Base-by-base conservation (phyloP, 2,113 vertebrate species). In the Sylvilagus bachmani region DNA sequence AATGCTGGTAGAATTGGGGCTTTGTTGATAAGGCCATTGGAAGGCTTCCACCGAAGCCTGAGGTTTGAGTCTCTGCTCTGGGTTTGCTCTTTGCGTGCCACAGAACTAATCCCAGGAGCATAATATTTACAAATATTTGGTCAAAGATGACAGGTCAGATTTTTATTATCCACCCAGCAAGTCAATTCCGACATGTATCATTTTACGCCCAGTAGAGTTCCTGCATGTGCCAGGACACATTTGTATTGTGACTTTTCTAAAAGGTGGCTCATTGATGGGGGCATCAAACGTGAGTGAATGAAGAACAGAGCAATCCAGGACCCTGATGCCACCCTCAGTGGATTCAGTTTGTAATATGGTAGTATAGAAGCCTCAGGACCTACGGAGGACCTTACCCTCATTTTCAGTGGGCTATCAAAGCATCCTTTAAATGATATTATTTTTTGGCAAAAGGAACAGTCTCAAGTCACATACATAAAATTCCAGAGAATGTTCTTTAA, bases 141-240 rank as follows among this genome's bases (percentile, higher is more conserved):
- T 93, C 91, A 96, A 97, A 97, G 88, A 96, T 96, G 96, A 95
- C 96, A 96, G 94, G 88, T 96, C 22, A 13, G 80, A 96, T 96
- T 96, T 93, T 97, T 95, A 95, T 96, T 87, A 93, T 80, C 70
- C 89, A 17, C 29, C 90, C 81, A 81, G 53, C 51, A 95, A 97
- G 96, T 95, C 67, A 53, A 6, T 44, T 88, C 33, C 25, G 66
- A 79, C 55, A 33, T 82, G 22, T 27, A 93, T 53, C 27, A 31
- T 21, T 10, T 75, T 29, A 79, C 22, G 66, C 25, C 58, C 25
- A 55, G 17, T 53, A 16, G 85, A 67, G 13, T 2, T 38, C 44
- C 33, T 62, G 66, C 29, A 2, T 3, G 2, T 24, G 53, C 84
- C 14, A 75, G 38, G 9, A 31, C n/a, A 64, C 51, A 58, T 4